phyloP scores from a whole-genome alignment of 2,113 vertebrate species.

The Periophthalmus modestus region DNA sequence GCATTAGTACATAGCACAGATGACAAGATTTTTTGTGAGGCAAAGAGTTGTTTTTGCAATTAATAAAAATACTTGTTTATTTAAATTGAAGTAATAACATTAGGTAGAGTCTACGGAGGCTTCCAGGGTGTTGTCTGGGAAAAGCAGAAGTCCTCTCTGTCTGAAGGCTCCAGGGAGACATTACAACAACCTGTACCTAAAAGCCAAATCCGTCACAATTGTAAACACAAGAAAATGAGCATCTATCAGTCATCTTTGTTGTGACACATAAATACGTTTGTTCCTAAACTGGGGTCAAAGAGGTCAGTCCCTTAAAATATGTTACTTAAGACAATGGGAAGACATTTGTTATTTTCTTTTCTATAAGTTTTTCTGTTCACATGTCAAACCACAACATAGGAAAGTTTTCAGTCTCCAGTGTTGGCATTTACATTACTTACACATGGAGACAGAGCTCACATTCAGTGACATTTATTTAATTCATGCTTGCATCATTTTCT shows the following conservation, averaged over 20 bases:
- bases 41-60: background rate
- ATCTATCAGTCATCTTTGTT: conserved; percentile 24
- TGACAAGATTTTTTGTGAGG: background rate
- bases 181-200: conserved; percentile 59
- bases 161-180: conserved; percentile 67
- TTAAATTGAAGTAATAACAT: background rate
- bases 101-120: conserved; percentile 44
- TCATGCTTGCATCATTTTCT: too few relatives aligned
- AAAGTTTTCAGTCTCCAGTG: too few relatives aligned
- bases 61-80: background rate
- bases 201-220: conserved; percentile 44
- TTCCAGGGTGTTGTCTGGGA: conserved; percentile 81
- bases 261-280: conserved; percentile 16
- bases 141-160: conserved; percentile 67
- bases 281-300: conserved; percentile 34
- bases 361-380: background rate
- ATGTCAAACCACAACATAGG: background rate
- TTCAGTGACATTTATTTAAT: background rate
- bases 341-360: conserved; percentile 14
- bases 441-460: background rate
- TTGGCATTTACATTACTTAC: background rate
- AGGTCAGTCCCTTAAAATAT: conserved; percentile 16
- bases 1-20: background rate
- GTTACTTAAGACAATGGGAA: conserved; percentile 28
- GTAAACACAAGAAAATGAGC: conserved; percentile 30